Conservation (phyloP, 2,888 invertebrate genomes). For the Acanthosepion pharaonis region DNA sequence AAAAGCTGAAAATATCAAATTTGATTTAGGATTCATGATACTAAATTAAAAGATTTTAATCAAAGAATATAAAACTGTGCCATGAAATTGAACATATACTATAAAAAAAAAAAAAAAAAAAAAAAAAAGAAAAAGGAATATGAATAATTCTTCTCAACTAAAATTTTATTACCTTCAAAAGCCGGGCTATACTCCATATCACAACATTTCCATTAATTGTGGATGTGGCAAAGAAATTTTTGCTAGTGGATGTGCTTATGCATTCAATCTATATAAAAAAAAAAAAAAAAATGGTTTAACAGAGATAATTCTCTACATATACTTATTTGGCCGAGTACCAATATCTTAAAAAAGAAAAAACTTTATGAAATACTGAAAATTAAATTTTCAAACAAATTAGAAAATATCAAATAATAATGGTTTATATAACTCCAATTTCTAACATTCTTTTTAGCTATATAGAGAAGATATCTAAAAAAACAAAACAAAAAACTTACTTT, state of each 20-base stretch:
- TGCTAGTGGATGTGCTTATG: slow-evolving; percentile 76
- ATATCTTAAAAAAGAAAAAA: too few relatives aligned
- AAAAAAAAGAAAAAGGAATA: background rate
- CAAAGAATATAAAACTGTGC: too few relatives aligned
- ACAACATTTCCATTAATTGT: slow-evolving; percentile 80
- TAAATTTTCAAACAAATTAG: too few relatives aligned
- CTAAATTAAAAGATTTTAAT: too few relatives aligned
- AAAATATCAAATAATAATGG: too few relatives aligned
- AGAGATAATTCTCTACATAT: background rate
- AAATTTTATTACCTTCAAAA: slow-evolving; percentile 79
- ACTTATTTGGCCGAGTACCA: too few relatives aligned
- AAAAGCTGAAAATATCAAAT: background rate
- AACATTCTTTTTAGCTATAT: background rate
- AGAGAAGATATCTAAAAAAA: background rate
- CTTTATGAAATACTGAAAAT: too few relatives aligned
- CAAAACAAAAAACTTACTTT: slow-evolving; percentile 56
- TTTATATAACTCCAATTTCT: too few relatives aligned
- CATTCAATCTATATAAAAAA: slow-evolving; percentile 62
- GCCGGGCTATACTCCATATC: slow-evolving; percentile 88
- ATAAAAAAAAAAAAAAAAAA: too few relatives aligned
- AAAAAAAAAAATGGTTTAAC: background rate
- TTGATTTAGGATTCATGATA: background rate
- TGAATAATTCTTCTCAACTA: background rate
- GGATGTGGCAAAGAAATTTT: slow-evolving; percentile 77
- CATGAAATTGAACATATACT: too few relatives aligned